Evolutionary conservation across 2,113 vertebrate genomes (phyloP), one percentile per base, ranked within the genome.

Genomic region (Dipodomys spectabilis): DNA sequence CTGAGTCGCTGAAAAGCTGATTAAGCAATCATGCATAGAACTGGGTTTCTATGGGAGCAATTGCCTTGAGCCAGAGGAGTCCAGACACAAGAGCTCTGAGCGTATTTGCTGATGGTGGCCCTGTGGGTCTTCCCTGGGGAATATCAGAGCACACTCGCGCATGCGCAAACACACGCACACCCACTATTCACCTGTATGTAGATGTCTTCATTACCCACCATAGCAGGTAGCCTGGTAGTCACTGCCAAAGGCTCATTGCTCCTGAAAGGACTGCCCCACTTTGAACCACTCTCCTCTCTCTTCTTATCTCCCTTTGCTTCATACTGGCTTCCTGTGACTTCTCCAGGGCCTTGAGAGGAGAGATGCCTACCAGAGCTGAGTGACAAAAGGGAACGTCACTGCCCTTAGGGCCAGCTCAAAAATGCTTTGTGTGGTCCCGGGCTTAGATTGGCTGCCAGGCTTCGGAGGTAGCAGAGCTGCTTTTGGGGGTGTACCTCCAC

Each of bases 41-140:
- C 67, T 84, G 39, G 74, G 90, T 95, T 95, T 87, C 97, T 57
- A 49, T 12, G 90, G 92, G 92, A 94, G 88, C 65, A 68, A 67
- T 92, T 57, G 53, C 85, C 87, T 95, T 94, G 95, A n/a, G 95
- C 95, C 95, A 87, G n/a, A 95, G 78, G 49, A 91, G 32, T 88
- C 73, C 81, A 39, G 81, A 89, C 73, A 78, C 49, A 78, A 72
- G 89, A 62, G 65, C 68, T 64, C 92, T 72, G 4, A 4, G 35
- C 53, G 53, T 8, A 64, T 27, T 77, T 86, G 72, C 91, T 86
- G 80, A 94, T 77, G 2, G 45, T 65, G 73, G 64, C 81, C 83
- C 20, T 84, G 53, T 32, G 82, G 93, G 18, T 32, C 78, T 45
- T 88, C 85, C 71, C 77, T 9, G 71, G 73, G 86, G 74, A 39